phyloP scores from a whole-genome alignment of 1,140 invertebrate genomes.

The Notospermus geniculatus region DNA sequence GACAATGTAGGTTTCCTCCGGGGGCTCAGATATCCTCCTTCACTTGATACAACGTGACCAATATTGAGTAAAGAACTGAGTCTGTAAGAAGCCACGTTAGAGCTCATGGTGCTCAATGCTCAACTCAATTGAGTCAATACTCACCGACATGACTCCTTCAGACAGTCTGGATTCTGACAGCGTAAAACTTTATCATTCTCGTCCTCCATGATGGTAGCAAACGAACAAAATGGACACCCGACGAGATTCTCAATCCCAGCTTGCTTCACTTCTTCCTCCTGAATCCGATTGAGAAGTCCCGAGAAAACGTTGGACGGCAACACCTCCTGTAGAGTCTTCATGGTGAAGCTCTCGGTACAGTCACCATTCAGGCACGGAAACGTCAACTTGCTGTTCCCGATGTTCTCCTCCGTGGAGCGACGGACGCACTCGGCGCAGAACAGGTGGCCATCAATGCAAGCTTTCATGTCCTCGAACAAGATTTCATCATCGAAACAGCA shows the following conservation, averaged over 20 bases:
- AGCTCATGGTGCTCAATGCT: too few relatives aligned
- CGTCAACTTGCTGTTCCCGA: constrained; percentile 60
- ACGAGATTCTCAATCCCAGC: constrained; percentile 65
- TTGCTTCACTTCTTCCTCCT: constrained; percentile 63
- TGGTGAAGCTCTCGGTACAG: constrained; percentile 39
- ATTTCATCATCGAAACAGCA: constrained; percentile 65
- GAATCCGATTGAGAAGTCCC: constrained; percentile 58
- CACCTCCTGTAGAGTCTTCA: constrained; percentile 45
- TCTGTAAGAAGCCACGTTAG: too few relatives aligned
- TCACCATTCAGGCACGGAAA: constrained; percentile 58
- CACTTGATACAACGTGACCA: too few relatives aligned
- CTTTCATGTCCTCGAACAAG: constrained; percentile 61
- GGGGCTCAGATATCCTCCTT: too few relatives aligned
- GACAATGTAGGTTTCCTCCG: too few relatives aligned
- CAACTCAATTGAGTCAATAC: too few relatives aligned
- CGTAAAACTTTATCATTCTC: constrained; percentile 64
- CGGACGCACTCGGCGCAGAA: constrained; percentile 64
- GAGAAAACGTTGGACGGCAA: constrained; percentile 61
- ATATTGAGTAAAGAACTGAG: too few relatives aligned
- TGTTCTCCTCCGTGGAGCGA: constrained; percentile 56
- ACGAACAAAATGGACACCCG: constrained; percentile 66
- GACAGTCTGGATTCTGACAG: constrained; percentile 66
- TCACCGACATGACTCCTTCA: constrained; percentile 65
- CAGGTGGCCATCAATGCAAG: constrained; percentile 61
- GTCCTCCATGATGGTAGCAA: constrained; percentile 62